Percentiles rank a stretch among this genome's conserved stretches.
phyloP scores from a whole-genome alignment of 1,140 invertebrate species.

The Steinernema khuongi region DNA sequence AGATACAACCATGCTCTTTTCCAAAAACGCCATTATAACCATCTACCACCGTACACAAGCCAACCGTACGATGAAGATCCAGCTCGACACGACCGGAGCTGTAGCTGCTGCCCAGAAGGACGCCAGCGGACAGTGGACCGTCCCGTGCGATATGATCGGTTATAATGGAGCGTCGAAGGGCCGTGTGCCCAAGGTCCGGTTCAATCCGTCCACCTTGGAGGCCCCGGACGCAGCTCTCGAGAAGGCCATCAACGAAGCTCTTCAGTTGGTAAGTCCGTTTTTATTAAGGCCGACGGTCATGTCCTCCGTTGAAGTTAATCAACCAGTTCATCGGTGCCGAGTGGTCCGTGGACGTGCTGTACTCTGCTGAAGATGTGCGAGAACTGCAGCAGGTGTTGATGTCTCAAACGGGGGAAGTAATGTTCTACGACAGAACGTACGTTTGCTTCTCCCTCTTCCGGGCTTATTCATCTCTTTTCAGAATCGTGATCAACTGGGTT shows the following conservation, averaged over 20 bases:
- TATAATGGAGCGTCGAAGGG: not conserved
- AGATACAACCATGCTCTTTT: slow-evolving; percentile 8
- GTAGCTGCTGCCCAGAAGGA: not conserved
- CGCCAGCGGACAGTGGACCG: not conserved
- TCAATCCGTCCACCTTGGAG: not conserved
- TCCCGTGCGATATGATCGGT: slow-evolving; percentile 9
- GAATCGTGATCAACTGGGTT: not conserved
- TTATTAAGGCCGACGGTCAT: not conserved
- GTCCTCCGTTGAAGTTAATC: not conserved
- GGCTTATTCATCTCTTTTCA: not conserved
- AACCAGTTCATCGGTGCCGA: not conserved
- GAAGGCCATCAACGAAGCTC: not conserved
- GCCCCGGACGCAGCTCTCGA: not conserved
- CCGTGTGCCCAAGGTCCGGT: not conserved
- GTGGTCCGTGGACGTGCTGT: not conserved
- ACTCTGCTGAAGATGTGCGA: not conserved
- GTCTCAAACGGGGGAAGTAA: slow-evolving; percentile 7
- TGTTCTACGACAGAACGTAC: not conserved
- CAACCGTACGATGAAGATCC: not conserved
- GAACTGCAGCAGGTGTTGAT: slow-evolving; percentile 10
- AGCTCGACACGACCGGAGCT: not conserved
- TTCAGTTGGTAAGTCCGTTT: not conserved
- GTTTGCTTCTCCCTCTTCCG: not conserved
- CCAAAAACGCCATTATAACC: slow-evolving; percentile 10
- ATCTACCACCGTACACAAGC: not conserved